Evolutionary conservation across 2,888 invertebrate genomes (phyloP).

Genomic region (Salticus scenicus): DNA sequence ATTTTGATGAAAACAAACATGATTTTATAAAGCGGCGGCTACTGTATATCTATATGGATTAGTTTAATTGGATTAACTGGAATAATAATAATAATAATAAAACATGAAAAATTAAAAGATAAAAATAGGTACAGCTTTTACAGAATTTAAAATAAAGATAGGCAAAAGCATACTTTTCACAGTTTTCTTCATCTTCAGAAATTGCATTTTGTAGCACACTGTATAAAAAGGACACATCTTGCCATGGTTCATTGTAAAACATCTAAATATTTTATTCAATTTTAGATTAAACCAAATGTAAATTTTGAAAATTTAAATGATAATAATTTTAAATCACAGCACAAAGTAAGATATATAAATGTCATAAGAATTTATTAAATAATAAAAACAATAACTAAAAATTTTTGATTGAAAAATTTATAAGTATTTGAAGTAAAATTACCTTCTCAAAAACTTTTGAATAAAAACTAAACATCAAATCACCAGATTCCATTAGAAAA

Average conservation of each 20-base stretch:
- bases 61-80: too few relatives aligned
- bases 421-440: slow-evolving; percentile 42
- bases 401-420: too few relatives aligned
- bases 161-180: slow-evolving; percentile 27
- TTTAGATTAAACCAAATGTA: neutral
- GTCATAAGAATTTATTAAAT: neutral
- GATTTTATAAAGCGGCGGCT: too few relatives aligned
- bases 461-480: slow-evolving; percentile 76
- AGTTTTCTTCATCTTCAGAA: slow-evolving; percentile 71
- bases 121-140: too few relatives aligned
- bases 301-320: neutral
- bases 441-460: slow-evolving; percentile 76
- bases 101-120: too few relatives aligned
- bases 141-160: too few relatives aligned
- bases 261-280: slow-evolving; percentile 31
- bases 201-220: slow-evolving; percentile 75
- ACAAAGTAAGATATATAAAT: neutral
- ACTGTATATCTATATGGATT: too few relatives aligned
- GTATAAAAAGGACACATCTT: slow-evolving; percentile 74
- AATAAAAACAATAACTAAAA: too few relatives aligned
- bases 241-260: slow-evolving; percentile 73
- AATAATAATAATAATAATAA: too few relatives aligned
- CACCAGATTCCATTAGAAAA: slow-evolving; percentile 76
- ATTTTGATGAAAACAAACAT: too few relatives aligned
- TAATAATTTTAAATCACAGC: neutral